Evolutionary conservation across 1,140 invertebrate species (phyloP).

Genomic region (Dendrolimus punctatus): DNA sequence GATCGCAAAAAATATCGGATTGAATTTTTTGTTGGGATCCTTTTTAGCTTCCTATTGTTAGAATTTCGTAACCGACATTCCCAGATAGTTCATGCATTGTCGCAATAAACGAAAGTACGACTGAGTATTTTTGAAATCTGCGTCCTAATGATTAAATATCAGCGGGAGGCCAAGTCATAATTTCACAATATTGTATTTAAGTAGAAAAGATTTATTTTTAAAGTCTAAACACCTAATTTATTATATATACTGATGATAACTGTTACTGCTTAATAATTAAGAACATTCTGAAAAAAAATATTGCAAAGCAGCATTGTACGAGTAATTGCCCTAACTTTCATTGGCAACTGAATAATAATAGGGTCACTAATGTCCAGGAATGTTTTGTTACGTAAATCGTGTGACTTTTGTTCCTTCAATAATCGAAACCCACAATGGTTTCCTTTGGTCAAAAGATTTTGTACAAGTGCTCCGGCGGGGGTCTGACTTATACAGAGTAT

Average conservation of each 20-base stretch:
- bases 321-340: background rate
- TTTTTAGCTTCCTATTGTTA: slow-evolving; percentile 65
- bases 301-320: too few relatives aligned
- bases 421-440: slow-evolving; percentile 20
- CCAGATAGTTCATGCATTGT: slow-evolving; percentile 58
- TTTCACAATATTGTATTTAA: slow-evolving; percentile 56
- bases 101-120: slow-evolving; percentile 48
- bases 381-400: background rate
- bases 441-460: slow-evolving; percentile 23
- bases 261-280: too few relatives aligned
- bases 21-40: slow-evolving; percentile 45
- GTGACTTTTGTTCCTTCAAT: slow-evolving; percentile 19
- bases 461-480: slow-evolving; percentile 1
- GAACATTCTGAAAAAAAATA: too few relatives aligned
- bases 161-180: slow-evolving; percentile 56
- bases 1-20: slow-evolving; percentile 46
- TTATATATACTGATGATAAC: too few relatives aligned
- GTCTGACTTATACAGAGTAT: background rate
- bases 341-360: background rate
- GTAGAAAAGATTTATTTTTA: background rate
- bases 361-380: background rate
- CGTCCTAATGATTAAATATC: slow-evolving; percentile 61
- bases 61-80: slow-evolving; percentile 61
- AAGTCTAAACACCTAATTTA: too few relatives aligned
- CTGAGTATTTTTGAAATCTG: slow-evolving; percentile 38